Base-by-base conservation (phyloP, 2,113 vertebrate species). In the Romanogobio albipinnatus region DNA sequence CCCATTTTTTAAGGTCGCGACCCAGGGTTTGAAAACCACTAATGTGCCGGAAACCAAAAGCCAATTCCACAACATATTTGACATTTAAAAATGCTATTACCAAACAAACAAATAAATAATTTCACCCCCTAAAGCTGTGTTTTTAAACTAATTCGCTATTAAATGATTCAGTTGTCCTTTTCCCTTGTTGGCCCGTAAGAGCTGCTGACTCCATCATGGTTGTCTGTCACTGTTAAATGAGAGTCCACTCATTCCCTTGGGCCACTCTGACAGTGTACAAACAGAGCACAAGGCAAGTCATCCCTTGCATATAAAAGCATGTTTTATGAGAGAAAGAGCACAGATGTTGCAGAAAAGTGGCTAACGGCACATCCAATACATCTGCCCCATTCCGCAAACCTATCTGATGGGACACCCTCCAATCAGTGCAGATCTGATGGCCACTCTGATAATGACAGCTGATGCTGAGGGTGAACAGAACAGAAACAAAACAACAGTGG, bases 121-220 rank as follows among this genome's bases (percentile, higher is more conserved):
- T 47, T n/a, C 17, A 81, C 22, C 9, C 59, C 61, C 24, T 5
- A 66, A 29, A 66, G 61, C 78, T 26, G 49, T 51, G 24, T 51
- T 75, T 75, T 53, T 15, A 62, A 74, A 84, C 84, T 73, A 83
- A 47, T 53, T 61, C 73, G 81, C 70, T 84, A 64, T 71, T 71
- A 88, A 78, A 86, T 71, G 39, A 86, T 76, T 86, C 70, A 76
- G 61, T 84, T 83, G 45, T 81, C 70, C 45, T 61, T 68, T 83
- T 22, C 61, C 24, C 78, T 83, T 64, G 3, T 43, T 81, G 76
- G 84, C 84, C 84, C 58, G 15, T 56, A 76, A 17, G 76, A 84
- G 39, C 39, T 73, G 83, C 84, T 76, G 70, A 68, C 51, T 85
- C 76, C 80, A 77, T 76, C 49, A 61, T 51, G 76, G n/a, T 82